Base-by-base conservation (phyloP, 2,113 vertebrate species). In the Manacus vitellinus region DNA sequence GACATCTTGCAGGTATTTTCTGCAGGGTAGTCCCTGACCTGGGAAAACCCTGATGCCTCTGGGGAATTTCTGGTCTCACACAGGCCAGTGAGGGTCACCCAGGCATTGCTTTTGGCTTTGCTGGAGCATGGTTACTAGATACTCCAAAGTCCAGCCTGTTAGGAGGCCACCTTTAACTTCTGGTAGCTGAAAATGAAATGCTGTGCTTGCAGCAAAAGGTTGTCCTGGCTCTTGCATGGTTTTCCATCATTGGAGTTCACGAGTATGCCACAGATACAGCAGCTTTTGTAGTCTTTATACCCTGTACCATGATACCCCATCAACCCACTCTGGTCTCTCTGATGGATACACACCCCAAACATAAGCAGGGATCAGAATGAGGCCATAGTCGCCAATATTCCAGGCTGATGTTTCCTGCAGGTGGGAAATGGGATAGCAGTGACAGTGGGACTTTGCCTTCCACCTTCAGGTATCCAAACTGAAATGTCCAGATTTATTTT, bases 41-140 rank as follows among this genome's bases (percentile, higher is more conserved):
- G 12, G 47, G 46, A 44, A 46, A 70, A 41, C 8, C 16, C 27
- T 0, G 0, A 0, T 35, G 33, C 20, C 3, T 16, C 47, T 1
- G 2, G 10, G 19, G 3, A 10, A 4, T 54, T 74, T 17, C 43
- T 1, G 12, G 31, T 54, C 43, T 56, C 39, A 37, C 18, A 13
- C 0, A 2, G 35, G 39, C 14, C 44, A 30, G 62, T 6, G 62
- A 43, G n/a, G 46, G 43, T 68, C 2, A 1, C 25, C 25, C 49
- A 19, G 37, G 30, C 1, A 0, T 30, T 74, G 31, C 19, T 77
- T 77, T 49, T 70, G 65, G 31, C 85, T 85, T 61, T 71, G 33
- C 46, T 54, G 39, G 31, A 13, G 2, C 9, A 6, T 1, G 8
- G 37, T 61, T 39, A 6, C 44, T 15, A 25, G 54, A 8, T 62